Evolutionary conservation across 2,797 vertebrate species (phyloP), one percentile per base, ranked within the genome.

Genomic region (Coregonus ussuriensis): DNA sequence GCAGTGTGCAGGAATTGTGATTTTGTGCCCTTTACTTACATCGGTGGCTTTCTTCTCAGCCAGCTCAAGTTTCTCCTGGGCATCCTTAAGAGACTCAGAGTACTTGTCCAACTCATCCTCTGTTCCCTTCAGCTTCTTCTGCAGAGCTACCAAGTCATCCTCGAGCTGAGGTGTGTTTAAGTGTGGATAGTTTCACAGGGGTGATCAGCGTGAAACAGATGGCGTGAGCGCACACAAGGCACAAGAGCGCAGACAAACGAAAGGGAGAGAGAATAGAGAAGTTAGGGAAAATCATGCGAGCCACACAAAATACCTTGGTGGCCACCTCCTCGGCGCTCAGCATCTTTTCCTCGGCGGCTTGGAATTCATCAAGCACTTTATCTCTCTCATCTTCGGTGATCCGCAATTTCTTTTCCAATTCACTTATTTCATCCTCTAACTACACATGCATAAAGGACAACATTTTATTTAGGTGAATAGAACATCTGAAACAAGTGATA

Each of bases 41-140:
- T 99, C 98, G 35, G 97, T 89, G 89, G 98, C 98, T 93, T 98
- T 99, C 95, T 98, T 99, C 93, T 99, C 98, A 77, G 98, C 97
- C 92, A 99, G 91, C 91, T 99, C 98, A 96, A 99, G 94, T 91
- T 99, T 99, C 94, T 99, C 98, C 94, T 99, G 98, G 87, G 98
- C 98, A 91, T 99, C 98, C 94, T 99, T 99, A 94, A 99, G 96
- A 91, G 98, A 96, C 94, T 98, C 96, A 0, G 98, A 99, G 91
- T 98, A 99, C 94, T 99, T 99, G 95, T 99, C 98, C 94, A 99
- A 89, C 91, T 99, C 98, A 96, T 99, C 98, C 91, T 99, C 98
- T 67, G 98, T 99, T 93, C 94, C 95, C 91, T 99, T 99, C 86
- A 99, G 95, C 92, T 98, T 99, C 96, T 99, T 99, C 94, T 99